phyloP scores from a whole-genome alignment of 2,797 vertebrate species.

The Remorina albescens region DNA sequence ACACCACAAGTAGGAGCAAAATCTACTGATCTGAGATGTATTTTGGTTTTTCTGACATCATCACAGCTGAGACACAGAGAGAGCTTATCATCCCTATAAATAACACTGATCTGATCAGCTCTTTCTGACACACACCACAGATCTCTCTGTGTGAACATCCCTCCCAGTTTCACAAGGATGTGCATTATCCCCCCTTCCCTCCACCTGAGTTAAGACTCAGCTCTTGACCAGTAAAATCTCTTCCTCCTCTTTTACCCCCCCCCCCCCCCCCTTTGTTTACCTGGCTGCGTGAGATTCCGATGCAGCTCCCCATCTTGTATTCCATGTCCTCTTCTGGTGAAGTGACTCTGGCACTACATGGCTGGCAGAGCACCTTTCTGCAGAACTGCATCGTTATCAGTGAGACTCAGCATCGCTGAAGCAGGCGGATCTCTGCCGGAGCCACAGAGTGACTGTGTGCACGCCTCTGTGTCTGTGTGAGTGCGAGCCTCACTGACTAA shows the following conservation, averaged over 20 bases:
- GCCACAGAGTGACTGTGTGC: conserved; percentile 62
- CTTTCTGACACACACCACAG: conserved; percentile 24
- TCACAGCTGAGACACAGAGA: conserved; percentile 30
- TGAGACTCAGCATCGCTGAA: conserved; percentile 79
- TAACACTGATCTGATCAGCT: conserved; percentile 51
- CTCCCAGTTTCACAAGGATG: not conserved
- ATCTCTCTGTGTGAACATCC: not conserved
- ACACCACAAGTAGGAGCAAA: not conserved
- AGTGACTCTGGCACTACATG: conserved; percentile 85
- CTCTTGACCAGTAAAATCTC: conserved; percentile 15
- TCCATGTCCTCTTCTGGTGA: conserved; percentile 89
- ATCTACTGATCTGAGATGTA: conserved; percentile 22
- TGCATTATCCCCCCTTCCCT: conserved; percentile 9
- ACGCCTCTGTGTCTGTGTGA: conserved; percentile 56
- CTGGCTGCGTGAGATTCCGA: conserved; percentile 82
- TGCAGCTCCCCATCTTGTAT: conserved; percentile 90
- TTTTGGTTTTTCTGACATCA: conserved; percentile 30
- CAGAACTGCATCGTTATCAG: conserved; percentile 86
- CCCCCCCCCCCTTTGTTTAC: conserved; percentile 70
- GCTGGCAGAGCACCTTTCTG: conserved; percentile 85
- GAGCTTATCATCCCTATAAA: conserved; percentile 61
- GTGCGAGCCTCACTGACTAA: conserved; percentile 63
- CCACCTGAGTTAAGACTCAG: conserved; percentile 33
- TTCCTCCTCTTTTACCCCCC: not conserved
- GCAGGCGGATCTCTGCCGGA: conserved; percentile 67